phyloP scores from a whole-genome alignment of 2,113 vertebrate genomes.

The Oncorhynchus mykiss region DNA sequence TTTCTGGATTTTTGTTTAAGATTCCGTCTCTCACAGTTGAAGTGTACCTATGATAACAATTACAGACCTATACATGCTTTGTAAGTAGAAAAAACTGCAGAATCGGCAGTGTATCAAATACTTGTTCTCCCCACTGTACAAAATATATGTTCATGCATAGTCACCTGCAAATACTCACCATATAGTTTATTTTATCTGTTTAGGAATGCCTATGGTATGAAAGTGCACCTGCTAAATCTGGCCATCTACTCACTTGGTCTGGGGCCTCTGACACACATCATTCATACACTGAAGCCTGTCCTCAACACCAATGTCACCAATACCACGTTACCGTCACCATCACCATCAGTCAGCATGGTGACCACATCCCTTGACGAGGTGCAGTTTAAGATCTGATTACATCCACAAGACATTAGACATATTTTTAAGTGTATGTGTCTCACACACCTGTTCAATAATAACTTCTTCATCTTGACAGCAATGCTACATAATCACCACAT shows the following conservation, averaged over 20 bases:
- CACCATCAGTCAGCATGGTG: constrained; percentile 32
- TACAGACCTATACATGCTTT: too few species aligned
- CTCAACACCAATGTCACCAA: constrained; percentile 25
- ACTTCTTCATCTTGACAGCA: constrained; percentile 66
- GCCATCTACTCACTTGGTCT: constrained; percentile 81
- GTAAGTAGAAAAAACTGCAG: too few species aligned
- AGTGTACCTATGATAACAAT: too few species aligned
- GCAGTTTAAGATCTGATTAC: background rate
- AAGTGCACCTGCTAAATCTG: constrained; percentile 84
- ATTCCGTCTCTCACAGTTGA: too few species aligned
- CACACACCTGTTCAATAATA: background rate
- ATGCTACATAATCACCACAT: constrained; percentile 71
- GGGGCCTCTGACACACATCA: constrained; percentile 80
- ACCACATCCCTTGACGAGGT: constrained; percentile 43
- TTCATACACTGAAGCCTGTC: constrained; percentile 72
- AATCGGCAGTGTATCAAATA: too few species aligned
- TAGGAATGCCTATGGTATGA: constrained; percentile 85
- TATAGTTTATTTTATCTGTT: background rate
- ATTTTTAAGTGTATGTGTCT: background rate
- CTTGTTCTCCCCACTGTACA: too few species aligned
- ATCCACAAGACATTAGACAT: too few species aligned
- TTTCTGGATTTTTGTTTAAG: too few species aligned
- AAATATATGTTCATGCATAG: too few species aligned
- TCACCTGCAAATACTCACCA: background rate
- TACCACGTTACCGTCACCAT: background rate